Conservation (phyloP, 2,888 invertebrate species). For the Nephrotoma appendiculata region DNA sequence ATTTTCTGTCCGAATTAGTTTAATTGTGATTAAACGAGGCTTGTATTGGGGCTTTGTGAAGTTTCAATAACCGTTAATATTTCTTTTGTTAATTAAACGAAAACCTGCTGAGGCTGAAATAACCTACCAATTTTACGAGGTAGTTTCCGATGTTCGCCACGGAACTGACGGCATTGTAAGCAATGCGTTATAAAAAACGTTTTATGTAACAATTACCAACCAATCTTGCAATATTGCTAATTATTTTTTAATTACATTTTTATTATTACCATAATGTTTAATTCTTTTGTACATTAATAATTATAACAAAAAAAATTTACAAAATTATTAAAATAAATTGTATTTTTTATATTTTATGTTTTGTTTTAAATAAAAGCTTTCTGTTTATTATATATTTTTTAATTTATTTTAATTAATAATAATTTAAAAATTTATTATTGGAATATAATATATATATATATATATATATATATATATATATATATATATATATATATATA, state of each 20-base stretch:
- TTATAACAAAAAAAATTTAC: not conserved
- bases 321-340: not conserved
- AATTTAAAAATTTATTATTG: not conserved
- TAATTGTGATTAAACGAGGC: no score
- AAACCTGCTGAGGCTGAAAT: no score
- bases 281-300: not conserved
- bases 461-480: not conserved
- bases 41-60: no score
- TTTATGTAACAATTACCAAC: no score
- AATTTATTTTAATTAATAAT: not conserved
- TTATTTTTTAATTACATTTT: not conserved
- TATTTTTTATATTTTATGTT: not conserved
- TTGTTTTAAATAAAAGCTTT: not conserved
- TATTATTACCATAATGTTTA: not conserved
- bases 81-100: no score
- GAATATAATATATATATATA: not conserved
- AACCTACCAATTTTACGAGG: no score
- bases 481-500: not conserved
- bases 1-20: no score
- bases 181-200: no score
- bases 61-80: no score
- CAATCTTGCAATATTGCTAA: not conserved
- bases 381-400: not conserved
- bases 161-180: no score
- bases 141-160: no score